Percentiles rank a stretch among this genome's conserved stretches.
Conservation (phyloP, 2,113 vertebrate genomes). For the Corythornis madagascariensis region DNA sequence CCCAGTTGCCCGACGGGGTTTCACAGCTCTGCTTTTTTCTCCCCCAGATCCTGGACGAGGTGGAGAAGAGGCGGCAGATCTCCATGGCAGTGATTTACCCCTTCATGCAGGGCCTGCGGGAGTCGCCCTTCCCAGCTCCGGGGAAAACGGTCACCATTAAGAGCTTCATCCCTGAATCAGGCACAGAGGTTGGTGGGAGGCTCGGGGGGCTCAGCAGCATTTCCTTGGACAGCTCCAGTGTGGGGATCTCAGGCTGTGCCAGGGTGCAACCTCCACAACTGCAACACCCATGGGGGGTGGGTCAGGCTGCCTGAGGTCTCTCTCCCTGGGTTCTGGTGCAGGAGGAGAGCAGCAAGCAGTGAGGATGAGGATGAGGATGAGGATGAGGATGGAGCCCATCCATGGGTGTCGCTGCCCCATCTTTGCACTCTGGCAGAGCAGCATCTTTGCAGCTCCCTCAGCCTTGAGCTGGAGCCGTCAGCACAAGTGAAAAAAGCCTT, state of each 20-base stretch:
- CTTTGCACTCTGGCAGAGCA: not conserved
- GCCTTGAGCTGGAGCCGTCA: not conserved
- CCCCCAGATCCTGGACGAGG: conserved; percentile 91
- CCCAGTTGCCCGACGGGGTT: accelerated
- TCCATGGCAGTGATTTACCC: conserved; percentile 95
- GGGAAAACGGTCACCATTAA: conserved; percentile 93
- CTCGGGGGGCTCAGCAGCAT: accelerated
- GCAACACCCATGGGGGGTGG: not conserved
- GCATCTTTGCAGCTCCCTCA: not conserved
- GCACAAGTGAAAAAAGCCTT: not conserved
- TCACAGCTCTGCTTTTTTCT: not conserved
- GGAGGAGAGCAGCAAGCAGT: not conserved
- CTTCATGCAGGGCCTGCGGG: conserved; percentile 96
- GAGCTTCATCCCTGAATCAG: conserved; percentile 94
- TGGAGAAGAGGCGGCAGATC: conserved; percentile 94
- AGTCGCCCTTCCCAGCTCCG: conserved; percentile 90
- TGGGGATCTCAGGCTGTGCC: accelerated
- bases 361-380: not conserved
- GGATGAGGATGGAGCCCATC: not conserved
- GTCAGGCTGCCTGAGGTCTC: not conserved
- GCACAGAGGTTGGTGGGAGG: conserved; percentile 85
- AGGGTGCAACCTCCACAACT: not conserved
- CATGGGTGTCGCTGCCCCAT: not conserved
- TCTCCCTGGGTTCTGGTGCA: too few species aligned
- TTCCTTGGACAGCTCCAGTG: not conserved